Conservation (phyloP, 2,888 invertebrate species). For the Timandra comae region DNA sequence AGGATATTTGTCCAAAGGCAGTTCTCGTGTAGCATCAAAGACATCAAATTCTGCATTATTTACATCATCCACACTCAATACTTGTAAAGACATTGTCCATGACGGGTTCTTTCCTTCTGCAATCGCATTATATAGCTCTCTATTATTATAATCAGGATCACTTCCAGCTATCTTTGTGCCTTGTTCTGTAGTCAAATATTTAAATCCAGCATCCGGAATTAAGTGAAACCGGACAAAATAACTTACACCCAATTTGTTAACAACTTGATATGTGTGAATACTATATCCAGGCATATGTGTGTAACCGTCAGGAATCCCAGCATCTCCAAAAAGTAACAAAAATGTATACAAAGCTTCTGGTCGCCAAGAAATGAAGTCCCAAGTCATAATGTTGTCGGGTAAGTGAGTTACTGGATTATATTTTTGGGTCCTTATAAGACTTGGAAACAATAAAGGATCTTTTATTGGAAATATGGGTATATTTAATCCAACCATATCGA, state of each 20-base stretch:
- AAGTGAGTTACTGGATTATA: constrained; percentile 91
- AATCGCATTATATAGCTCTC: constrained; percentile 91
- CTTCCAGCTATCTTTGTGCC: constrained; percentile 79
- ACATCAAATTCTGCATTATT: constrained; percentile 87
- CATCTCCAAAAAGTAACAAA: constrained; percentile 88
- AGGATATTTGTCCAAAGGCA: constrained; percentile 85
- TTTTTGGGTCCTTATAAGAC: constrained; percentile 94
- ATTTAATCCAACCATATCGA: constrained; percentile 93
- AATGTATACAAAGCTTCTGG: constrained; percentile 91
- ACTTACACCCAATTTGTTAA: constrained; percentile 81
- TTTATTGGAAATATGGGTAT: constrained; percentile 93
- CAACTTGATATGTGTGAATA: constrained; percentile 91
- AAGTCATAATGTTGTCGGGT: constrained; percentile 91
- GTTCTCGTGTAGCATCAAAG: constrained; percentile 92
- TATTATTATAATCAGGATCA: constrained; percentile 90
- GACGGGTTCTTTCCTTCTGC: constrained; percentile 81
- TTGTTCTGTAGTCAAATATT: constrained; percentile 81
- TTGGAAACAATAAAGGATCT: constrained; percentile 90
- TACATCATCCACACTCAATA: constrained; percentile 88
- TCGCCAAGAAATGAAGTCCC: constrained; percentile 91
- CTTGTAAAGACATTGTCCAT: constrained; percentile 87
- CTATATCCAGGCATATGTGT: constrained; percentile 95
- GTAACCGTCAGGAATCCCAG: constrained; percentile 92
- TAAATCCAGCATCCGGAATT: constrained; percentile 91
- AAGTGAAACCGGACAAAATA: constrained; percentile 92